These are phyloP conservation scores for Galleria mellonella DNA, from an alignment of 1,140 invertebrate genomes.

Conservation along the genomic window DNA sequence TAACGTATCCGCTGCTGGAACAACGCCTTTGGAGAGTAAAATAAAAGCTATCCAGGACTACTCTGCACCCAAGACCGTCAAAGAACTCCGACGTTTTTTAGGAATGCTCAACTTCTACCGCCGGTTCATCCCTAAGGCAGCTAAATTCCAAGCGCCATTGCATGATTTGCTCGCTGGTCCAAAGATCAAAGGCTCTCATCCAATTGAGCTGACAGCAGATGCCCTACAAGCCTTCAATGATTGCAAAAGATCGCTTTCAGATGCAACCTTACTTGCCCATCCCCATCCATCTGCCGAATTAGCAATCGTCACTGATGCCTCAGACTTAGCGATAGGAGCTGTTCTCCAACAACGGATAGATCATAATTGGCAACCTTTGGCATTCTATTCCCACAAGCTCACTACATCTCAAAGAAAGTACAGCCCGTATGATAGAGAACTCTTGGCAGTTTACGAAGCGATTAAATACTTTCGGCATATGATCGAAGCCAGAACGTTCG, in stretches of 20 bases:
- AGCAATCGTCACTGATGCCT: background rate
- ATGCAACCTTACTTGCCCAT: background rate
- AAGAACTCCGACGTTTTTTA: background rate
- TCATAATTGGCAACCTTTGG: background rate
- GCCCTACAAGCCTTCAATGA: background rate
- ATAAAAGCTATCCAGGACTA: background rate
- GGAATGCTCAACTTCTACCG: background rate
- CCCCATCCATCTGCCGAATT: background rate
- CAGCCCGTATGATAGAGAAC: background rate
- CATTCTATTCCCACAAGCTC: background rate
- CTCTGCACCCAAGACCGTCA: background rate
- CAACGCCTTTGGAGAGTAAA: constrained; percentile 1
- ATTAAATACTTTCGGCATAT: background rate
- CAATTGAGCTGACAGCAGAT: background rate
- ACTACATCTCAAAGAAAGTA: too few species aligned
- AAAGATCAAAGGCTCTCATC: background rate
- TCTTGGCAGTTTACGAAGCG: too few species aligned
- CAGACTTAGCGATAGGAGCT: background rate
- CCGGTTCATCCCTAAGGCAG: background rate
- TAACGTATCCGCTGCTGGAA: background rate
- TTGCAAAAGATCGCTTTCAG: background rate
- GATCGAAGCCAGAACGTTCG: background rate
- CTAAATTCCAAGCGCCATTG: background rate
- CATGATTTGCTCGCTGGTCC: background rate
- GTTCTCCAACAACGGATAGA: too few species aligned